Conservation (phyloP, 1,140 invertebrate genomes). For the Tetramorium simillimum region DNA sequence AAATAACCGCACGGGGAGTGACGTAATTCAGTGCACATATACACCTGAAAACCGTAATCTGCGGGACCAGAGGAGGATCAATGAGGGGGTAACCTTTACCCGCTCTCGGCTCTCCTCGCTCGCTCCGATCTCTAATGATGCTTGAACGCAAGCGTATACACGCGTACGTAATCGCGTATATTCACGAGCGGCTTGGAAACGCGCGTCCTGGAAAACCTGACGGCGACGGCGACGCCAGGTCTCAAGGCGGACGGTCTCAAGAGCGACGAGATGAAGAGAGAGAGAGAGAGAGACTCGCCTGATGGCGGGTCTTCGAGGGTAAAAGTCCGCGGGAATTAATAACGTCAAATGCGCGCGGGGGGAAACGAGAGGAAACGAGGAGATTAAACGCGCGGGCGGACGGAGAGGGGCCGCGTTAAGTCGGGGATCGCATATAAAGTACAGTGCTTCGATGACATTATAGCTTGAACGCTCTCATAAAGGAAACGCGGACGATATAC, state of each 20-base stretch:
- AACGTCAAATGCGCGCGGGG: too few relatives aligned
- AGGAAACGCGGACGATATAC: slow-evolving; percentile 9
- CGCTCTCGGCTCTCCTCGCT: not conserved
- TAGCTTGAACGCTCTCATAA: slow-evolving; percentile 43
- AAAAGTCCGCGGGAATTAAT: not conserved
- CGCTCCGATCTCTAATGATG: slow-evolving; percentile 32
- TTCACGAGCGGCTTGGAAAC: not conserved
- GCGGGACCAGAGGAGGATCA: slow-evolving; percentile 26
- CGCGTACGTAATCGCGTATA: slow-evolving; percentile 30
- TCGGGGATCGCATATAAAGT: slow-evolving; percentile 24
- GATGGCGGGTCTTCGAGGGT: not conserved
- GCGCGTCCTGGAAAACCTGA: not conserved
- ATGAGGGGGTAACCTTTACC: slow-evolving; percentile 48
- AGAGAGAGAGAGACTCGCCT: too few relatives aligned
- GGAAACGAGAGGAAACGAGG: not conserved
- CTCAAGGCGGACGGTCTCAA: too few relatives aligned
- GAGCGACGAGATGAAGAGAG: not conserved
- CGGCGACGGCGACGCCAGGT: not conserved
- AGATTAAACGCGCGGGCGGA: slow-evolving; percentile 17
- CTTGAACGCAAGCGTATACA: slow-evolving; percentile 9
- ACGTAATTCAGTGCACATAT: slow-evolving; percentile 27
- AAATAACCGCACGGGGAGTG: slow-evolving; percentile 39
- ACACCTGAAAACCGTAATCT: not conserved
- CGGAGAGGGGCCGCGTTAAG: not conserved
- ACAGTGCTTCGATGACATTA: slow-evolving; percentile 53